Evolutionary conservation across 2,113 vertebrate genomes (phyloP), one percentile per base, ranked within the genome.

Genomic region (Sylvietta virens): DNA sequence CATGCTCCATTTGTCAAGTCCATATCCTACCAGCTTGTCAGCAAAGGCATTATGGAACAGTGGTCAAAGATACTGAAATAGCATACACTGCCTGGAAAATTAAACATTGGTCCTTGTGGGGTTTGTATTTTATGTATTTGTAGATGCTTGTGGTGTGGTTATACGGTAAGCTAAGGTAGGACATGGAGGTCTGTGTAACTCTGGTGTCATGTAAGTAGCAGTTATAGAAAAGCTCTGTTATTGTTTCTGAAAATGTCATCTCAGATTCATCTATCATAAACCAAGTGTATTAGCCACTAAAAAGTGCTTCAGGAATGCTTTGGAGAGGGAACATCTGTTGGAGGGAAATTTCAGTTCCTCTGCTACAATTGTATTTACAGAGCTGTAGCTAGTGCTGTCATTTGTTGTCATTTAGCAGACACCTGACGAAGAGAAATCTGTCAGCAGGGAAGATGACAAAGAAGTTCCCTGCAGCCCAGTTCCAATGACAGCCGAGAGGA

Each of bases 401-500:
- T 64, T 96, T 89, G 33, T 86, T 83, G 57, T 94, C 96, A 45
- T 96, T 94, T 96, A 97, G 92, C 91, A 98, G 96, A 71, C 85
- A 6, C 96, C 98, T n/a, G 97, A 97, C 0, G 98, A 98, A 76
- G 97, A 97, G 66, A 97, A 98, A 81, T 98, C 98, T 37, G 90
- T 91, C 26, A 97, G 97, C 27, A 94, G 97, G 77, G 98, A 98
- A 35, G 98, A 99, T 62, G 98, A 98, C 60, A 97, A 98, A 77
- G 98, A 98, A 76, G 71, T 92, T 84, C 96, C 94, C 27, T 98
- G 98, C 95, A 98, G 98, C 65, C 94, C 97, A 42, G 4, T 94
- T 13, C 97, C 96, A 58, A 98, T 97, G 91, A 98, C 98, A 3
- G 99, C 98, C 0, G 98, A 98, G 88, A 98, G 98, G 97, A 98